These are phyloP conservation scores for Pomacea canaliculata DNA, from an alignment of 2,888 invertebrate species.

Conservation along the genomic window DNA sequence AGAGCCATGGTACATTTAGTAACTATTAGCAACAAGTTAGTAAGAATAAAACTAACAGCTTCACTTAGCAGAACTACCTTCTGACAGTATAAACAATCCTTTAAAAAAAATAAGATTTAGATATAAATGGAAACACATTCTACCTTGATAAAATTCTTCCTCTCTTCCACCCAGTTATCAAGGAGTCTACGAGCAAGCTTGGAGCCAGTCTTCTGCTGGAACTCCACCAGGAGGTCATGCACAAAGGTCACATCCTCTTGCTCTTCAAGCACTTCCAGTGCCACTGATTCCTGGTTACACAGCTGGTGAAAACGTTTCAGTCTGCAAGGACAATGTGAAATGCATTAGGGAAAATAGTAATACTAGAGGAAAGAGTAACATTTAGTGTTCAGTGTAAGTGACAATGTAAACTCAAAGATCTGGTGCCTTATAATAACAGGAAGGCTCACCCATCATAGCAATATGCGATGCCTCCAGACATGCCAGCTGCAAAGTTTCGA, in stretches of 20 bases:
- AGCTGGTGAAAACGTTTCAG: conserved; percentile 72
- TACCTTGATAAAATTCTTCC: conserved; percentile 87
- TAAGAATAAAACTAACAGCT: too few species aligned
- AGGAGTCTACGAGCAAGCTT: conserved; percentile 84
- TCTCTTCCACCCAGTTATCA: conserved; percentile 82
- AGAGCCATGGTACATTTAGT: too few species aligned
- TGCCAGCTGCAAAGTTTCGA: conserved; percentile 98
- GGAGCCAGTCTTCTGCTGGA: conserved; percentile 89
- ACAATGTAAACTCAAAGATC: too few species aligned
- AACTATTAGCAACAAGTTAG: too few species aligned
- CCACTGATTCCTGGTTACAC: conserved; percentile 97
- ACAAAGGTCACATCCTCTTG: conserved; percentile 84
- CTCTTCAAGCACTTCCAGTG: conserved; percentile 84
- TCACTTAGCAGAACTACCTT: too few species aligned
- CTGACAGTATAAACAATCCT: too few species aligned
- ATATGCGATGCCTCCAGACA: conserved; percentile 97
- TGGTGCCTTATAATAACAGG: too few species aligned
- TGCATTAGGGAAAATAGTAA: too few species aligned
- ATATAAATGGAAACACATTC: not conserved
- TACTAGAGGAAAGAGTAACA: too few species aligned
- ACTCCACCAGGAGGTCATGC: conserved; percentile 84
- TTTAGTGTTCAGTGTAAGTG: too few species aligned
- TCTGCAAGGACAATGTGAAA: conserved; percentile 66
- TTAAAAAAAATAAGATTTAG: too few species aligned
- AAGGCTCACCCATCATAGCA: conserved; percentile 81